A percentile compares a stretch with the other conserved stretches of the same genome.
Evolutionary conservation across 2,113 vertebrate species (phyloP).

Genomic region (Zosterops borbonicus): DNA sequence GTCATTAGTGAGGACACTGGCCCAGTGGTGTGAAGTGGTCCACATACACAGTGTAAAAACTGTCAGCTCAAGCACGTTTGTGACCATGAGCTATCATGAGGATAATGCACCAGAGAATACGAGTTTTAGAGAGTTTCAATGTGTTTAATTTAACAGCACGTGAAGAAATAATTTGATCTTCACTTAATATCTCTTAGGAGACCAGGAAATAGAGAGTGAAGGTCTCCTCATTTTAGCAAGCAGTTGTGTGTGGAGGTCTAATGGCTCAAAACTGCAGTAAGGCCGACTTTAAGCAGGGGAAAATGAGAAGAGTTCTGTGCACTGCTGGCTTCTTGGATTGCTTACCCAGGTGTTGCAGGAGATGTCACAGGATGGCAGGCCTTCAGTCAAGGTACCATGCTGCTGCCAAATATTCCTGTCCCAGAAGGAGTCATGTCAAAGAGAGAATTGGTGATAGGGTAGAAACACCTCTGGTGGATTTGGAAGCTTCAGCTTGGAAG

Average conservation of each 20-base stretch:
- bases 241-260: background rate
- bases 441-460: background rate
- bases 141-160: background rate
- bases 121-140: background rate
- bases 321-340: background rate
- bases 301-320: rapidly evolving
- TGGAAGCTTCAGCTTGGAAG: background rate
- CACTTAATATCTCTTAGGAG: background rate
- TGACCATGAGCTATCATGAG: background rate
- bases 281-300: background rate
- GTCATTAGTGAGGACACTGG: background rate
- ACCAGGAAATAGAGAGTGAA: background rate
- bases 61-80: background rate
- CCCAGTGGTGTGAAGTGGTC: background rate
- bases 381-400: background rate
- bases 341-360: background rate
- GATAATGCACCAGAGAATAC: background rate
- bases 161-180: background rate
- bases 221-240: background rate
- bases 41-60: background rate
- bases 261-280: background rate
- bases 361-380: background rate
- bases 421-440: background rate
- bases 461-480: background rate
- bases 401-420: background rate